Conservation (phyloP, 2,888 invertebrate species). For the Dryobota labecula region DNA sequence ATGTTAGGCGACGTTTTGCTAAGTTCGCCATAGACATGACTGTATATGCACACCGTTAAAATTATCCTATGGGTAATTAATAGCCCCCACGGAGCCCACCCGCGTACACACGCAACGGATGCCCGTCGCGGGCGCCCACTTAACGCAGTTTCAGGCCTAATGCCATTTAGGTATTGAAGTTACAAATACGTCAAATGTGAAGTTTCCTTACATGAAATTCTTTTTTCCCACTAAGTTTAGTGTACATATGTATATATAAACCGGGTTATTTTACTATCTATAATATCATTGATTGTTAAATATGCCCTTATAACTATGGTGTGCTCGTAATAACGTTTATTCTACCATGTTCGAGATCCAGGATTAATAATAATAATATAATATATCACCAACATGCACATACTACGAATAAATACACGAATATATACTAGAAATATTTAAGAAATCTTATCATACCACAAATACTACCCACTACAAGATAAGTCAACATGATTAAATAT, state of each 20-base stretch:
- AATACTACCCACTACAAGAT: slow-evolving; percentile 15
- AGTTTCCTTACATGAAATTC: background rate
- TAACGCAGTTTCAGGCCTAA: too few species aligned
- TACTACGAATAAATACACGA: slow-evolving; percentile 32
- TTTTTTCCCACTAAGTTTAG: background rate
- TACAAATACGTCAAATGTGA: background rate
- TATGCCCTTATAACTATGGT: slow-evolving; percentile 15
- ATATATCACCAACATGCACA: slow-evolving; percentile 17
- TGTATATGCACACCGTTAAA: too few species aligned
- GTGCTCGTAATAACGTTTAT: slow-evolving; percentile 14
- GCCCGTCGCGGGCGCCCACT: too few species aligned
- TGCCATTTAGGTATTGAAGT: background rate
- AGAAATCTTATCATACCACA: slow-evolving; percentile 13
- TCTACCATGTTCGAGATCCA: slow-evolving; percentile 57
- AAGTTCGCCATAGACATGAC: too few species aligned
- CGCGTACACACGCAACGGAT: too few species aligned
- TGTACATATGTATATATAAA: background rate
- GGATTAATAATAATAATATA: slow-evolving; percentile 25
- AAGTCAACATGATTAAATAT: slow-evolving; percentile 10
- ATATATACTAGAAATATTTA: slow-evolving; percentile 16
- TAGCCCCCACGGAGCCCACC: too few species aligned
- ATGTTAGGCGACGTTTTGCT: too few species aligned
- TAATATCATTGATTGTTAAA: background rate
- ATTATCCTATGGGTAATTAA: too few species aligned
- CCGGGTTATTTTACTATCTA: background rate